Percentiles rank a stretch among this genome's conserved stretches.
Conservation (phyloP, 2,888 invertebrate species). For the Thereva nobilitata region DNA sequence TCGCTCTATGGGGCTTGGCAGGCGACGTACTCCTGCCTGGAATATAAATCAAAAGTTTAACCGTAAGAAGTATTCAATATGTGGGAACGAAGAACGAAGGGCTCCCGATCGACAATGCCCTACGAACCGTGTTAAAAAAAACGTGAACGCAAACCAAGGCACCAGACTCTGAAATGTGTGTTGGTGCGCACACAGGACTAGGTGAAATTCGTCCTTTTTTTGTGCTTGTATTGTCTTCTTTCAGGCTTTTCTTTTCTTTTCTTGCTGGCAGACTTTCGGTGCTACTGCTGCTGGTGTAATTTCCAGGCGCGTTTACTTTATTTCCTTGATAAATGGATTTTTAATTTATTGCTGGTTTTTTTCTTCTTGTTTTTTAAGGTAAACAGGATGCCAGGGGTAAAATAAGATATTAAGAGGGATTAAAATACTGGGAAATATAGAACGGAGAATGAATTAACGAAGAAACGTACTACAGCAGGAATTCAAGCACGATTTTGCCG, state of each 20-base stretch:
- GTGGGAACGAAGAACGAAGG: neutral
- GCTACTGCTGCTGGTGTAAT: neutral
- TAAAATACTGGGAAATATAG: conserved; percentile 10
- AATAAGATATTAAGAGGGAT: conserved; percentile 2
- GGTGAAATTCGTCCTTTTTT: too few relatives aligned
- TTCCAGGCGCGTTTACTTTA: conserved; percentile 4
- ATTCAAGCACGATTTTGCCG: conserved; percentile 9
- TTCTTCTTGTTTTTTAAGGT: conserved; percentile 4
- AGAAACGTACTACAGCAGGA: neutral
- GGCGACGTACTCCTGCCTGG: conserved; percentile 19
- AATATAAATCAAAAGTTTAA: conserved; percentile 31
- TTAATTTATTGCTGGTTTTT: conserved; percentile 24
- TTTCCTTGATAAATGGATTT: conserved; percentile 31
- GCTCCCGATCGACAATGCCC: neutral
- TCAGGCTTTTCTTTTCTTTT: neutral
- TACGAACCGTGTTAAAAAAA: neutral
- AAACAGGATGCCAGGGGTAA: neutral
- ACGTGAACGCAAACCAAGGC: neutral
- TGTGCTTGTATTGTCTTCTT: neutral
- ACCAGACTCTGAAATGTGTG: neutral
- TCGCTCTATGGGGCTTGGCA: conserved; percentile 17
- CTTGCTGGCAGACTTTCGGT: neutral
- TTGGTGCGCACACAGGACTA: too few relatives aligned
- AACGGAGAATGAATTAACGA: neutral
- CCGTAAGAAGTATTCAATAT: conserved; percentile 28